Conservation (phyloP, 2,797 vertebrate species). For the Ambastaia sidthimunki region DNA sequence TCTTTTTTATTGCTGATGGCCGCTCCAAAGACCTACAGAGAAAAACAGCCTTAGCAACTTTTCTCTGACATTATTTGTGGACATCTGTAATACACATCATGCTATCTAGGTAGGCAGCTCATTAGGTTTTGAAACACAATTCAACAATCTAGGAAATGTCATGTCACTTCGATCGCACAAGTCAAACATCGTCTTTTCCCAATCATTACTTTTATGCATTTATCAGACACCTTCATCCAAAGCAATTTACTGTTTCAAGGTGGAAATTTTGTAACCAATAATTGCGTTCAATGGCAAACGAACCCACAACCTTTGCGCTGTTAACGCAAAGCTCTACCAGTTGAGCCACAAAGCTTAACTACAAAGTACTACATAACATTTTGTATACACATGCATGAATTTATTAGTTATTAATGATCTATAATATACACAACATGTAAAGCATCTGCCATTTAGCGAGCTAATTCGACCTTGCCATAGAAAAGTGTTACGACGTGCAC, state of each 20-base stretch:
- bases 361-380: not conserved
- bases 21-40: conserved; percentile 73
- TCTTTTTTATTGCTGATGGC: conserved; percentile 66
- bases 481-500: not conserved
- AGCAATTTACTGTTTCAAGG: no score
- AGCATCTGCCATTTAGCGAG: not conserved
- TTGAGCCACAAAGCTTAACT: no score
- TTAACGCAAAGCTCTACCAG: no score
- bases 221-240: no score
- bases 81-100: no score
- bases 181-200: not conserved
- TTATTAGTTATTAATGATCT: not conserved
- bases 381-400: not conserved
- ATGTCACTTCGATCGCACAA: not conserved
- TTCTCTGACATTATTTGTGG: not conserved
- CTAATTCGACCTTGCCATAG: conserved; percentile 18
- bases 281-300: no score
- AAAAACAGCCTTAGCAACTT: not conserved
- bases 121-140: not conserved
- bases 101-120: not conserved
- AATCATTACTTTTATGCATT: no score
- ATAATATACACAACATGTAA: not conserved
- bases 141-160: not conserved
- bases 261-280: no score
- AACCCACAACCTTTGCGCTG: no score